phyloP scores from a whole-genome alignment of 2,113 vertebrate genomes.

The Machaerirhynchus nigripectus region DNA sequence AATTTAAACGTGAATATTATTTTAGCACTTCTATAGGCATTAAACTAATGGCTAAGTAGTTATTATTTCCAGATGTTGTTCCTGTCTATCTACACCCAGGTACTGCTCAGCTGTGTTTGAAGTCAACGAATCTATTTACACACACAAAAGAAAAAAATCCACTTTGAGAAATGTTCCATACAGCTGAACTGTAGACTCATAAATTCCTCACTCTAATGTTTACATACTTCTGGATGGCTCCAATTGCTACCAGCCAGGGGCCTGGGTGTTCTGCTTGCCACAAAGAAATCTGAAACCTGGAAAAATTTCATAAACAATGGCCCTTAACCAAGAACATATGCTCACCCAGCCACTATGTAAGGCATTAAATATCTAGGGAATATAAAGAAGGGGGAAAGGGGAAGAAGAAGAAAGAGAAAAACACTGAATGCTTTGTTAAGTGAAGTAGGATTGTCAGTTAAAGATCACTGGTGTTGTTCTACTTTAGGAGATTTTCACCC shows the following conservation, averaged over 20 bases:
- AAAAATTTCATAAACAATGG: conserved; percentile 70
- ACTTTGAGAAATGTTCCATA: background rate
- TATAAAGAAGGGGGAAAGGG: background rate
- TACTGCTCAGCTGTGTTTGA: conserved; percentile 22
- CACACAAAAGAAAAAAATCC: background rate
- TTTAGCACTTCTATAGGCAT: background rate
- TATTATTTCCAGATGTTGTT: conserved; percentile 32
- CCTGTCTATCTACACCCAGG: background rate
- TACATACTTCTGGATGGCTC: conserved; percentile 56
- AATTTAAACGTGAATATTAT: background rate
- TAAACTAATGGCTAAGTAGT: background rate
- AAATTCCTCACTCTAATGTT: conserved; percentile 56
- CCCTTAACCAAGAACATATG: conserved; percentile 68
- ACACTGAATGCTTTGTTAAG: conserved; percentile 22
- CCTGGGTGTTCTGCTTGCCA: conserved; percentile 43
- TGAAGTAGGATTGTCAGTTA: background rate
- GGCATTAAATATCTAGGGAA: conserved; percentile 29
- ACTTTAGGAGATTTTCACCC: background rate
- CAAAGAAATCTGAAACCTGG: conserved; percentile 65
- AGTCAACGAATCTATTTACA: conserved; percentile 1
- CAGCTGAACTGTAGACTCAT: conserved; percentile 44
- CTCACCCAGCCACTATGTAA: conserved; percentile 28
- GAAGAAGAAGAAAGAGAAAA: background rate
- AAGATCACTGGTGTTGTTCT: background rate
- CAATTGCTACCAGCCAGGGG: conserved; percentile 50